Conservation (phyloP, 2,797 vertebrate species). For the Ptychadena robeensis region DNA sequence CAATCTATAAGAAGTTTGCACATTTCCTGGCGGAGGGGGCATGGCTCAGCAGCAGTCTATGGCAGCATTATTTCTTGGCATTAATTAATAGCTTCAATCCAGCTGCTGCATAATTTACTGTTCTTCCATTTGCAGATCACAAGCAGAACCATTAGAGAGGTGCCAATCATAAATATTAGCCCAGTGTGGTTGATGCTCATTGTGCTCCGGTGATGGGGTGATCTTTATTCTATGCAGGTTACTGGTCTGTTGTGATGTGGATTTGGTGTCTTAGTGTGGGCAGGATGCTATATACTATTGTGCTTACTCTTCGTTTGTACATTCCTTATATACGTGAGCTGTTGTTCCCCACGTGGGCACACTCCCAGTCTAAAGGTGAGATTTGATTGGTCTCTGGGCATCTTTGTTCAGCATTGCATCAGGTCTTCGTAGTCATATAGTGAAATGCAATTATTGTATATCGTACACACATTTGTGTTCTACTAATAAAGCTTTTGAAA, state of each 20-base stretch:
- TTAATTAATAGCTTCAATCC: background rate
- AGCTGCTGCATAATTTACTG: background rate
- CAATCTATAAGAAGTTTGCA: no score
- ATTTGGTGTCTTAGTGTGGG: background rate
- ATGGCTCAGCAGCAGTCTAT: background rate
- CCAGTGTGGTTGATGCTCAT: background rate
- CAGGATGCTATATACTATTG: background rate
- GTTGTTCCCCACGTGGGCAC: no score
- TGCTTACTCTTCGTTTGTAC: no score
- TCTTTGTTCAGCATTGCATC: no score
- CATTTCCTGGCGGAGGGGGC: background rate
- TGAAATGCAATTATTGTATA: no score
- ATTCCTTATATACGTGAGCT: no score
- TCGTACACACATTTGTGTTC: no score
- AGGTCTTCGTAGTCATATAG: no score
- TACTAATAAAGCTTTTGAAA: no score
- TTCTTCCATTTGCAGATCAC: background rate
- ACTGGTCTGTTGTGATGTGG: background rate
- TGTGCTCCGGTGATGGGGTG: background rate
- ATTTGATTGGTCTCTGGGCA: no score
- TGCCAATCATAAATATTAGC: background rate
- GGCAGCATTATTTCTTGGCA: background rate
- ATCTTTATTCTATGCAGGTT: background rate
- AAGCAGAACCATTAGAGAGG: background rate
- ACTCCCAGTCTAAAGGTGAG: no score